Evolutionary conservation across 64 coral and sea anemone species (phyloP), one percentile per base, ranked within the genome.

Genomic region (Platygyra sinensis): DNA sequence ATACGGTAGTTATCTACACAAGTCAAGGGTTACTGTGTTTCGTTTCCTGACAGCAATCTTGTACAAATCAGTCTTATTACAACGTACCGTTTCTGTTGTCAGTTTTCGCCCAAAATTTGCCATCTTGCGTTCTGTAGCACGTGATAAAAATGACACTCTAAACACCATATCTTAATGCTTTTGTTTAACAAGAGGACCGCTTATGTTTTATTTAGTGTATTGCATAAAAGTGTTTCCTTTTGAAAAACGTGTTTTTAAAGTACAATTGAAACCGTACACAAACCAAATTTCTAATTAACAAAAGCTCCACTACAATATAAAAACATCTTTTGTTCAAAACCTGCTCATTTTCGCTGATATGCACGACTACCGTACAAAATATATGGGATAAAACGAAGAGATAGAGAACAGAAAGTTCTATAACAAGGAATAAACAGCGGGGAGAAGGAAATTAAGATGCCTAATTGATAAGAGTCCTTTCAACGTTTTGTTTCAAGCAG

Each of bases 221-320:
- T 18, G 5, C 16, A 16, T 33, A 83, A 83, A 64, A 82, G 30
- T 60, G 76, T 79, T 79, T 79, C 46, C 50, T 55, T 79, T 79
- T 61, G n/a, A 62, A 80, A 30, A 65, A 61, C 6, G 30, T 33
- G 52, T 24, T 42, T 65, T 32, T 46, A 60, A 83, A 39, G 18
- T 83, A 61, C 52, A 80, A 30, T 62, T 30, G 57, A 61, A 31
- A 62, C 29, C 49, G 51, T 61, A 31, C 55, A 80, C 78, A 80
- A 80, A 80, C 30, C 17, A 28, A 19, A 80, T 51, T 29, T 79
- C 19, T 27, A 79, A 52, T 55, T 55, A 55, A 15, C 10, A 79
- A 54, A 79, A 9, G 49, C 25, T 57, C 49, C 28, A 50, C 16
- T 54, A 14, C 49, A 57, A 79, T 20, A 79, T 79, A 24, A 79